Evolutionary conservation across 2,888 invertebrate genomes (phyloP), one percentile per base, ranked within the genome.

Genomic region (Ophioninae sp.): DNA sequence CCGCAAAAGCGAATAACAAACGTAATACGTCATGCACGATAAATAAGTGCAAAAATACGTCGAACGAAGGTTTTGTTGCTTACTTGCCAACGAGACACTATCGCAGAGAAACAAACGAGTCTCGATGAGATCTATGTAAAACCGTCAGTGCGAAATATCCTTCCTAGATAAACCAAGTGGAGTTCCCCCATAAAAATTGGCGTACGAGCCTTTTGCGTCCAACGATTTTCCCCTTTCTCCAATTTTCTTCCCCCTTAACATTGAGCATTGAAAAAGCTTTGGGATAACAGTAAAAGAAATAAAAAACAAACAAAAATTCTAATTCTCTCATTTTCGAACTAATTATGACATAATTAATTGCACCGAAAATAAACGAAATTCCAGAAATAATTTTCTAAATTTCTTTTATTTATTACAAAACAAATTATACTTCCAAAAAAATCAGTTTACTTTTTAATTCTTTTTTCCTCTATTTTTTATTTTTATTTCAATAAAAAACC

Each of bases 31-130:
- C n/a, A n/a, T n/a, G 17, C 17, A 51, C 22, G 68, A 51, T 51
- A 61, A 73, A 22, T 41, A 7, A 73, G 72, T 6, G 23, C 61
- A 22, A 61, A 72, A 59, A 73, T 23, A 59, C 23, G 41, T 61
- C 20, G 61, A 73, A 61, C 0, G 13, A 17, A 6, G 13, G 17
- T 23, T 61, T 39, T 72, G 39, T 23, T 61, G 59, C 8, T 17
- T 22, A 8, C 7, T 41, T 44, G 72, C 41, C 61, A 61, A 73
- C 41, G 7, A 61, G 61, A 61, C 17, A 23, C 20, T 59, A 73
- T 73, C 61, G 22, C n/a, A 17, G 39, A 3, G 51, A 51, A 51
- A 51, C 17, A 17, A 51, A 10, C 51, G 51, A 51, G 13, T 51
- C 51, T 51, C 3, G 13, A 51, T 51, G 51, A 51, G 51, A 51